phyloP scores from a whole-genome alignment of 2,113 vertebrate species.

The Oncorhynchus mykiss region DNA sequence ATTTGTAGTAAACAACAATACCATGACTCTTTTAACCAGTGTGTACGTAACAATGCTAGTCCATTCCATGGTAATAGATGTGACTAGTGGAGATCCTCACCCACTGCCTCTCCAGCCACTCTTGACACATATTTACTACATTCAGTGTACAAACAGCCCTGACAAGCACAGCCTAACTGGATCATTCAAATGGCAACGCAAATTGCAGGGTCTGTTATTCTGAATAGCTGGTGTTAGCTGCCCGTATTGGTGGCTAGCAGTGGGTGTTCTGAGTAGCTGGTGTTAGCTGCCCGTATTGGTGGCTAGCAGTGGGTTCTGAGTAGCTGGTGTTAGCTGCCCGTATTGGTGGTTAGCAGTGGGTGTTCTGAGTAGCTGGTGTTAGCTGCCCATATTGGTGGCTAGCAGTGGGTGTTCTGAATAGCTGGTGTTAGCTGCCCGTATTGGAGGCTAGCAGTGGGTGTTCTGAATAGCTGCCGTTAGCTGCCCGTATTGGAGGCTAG shows the following conservation, averaged over 20 bases:
- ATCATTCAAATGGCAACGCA: neutral
- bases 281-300: neutral
- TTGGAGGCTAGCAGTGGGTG: too few relatives aligned
- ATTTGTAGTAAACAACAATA: slow-evolving; percentile 72
- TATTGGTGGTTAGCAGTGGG: too few relatives aligned
- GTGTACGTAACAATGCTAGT: too few relatives aligned
- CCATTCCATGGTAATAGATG: neutral
- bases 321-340: too few relatives aligned
- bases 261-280: neutral
- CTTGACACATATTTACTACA: neutral
- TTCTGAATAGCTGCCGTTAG: too few relatives aligned
- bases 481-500: too few relatives aligned
- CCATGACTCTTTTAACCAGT: slow-evolving; percentile 77
- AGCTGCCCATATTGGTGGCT: too few relatives aligned
- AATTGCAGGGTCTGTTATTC: slow-evolving; percentile 1
- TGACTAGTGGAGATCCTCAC: neutral
- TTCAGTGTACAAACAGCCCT: neutral
- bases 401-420: too few relatives aligned
- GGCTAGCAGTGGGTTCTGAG: too few relatives aligned
- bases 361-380: too few relatives aligned
- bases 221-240: neutral
- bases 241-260: neutral
- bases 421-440: too few relatives aligned
- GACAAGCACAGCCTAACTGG: neutral
- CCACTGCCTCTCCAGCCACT: neutral